Evolutionary conservation across 2,888 invertebrate species (phyloP).

Genomic region (Tipula lateralis): DNA sequence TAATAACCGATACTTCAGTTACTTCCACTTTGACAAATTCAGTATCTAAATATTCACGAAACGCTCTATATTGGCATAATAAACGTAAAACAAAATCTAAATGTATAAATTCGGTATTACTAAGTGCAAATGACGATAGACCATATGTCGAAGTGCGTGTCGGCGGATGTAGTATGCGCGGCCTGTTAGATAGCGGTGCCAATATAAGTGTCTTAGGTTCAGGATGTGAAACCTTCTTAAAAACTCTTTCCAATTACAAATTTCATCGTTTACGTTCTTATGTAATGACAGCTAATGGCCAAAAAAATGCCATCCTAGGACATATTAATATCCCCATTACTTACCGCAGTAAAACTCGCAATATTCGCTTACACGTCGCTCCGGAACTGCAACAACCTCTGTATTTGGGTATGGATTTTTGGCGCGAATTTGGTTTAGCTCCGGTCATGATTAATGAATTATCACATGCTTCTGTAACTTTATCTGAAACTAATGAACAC

Average conservation of each 20-base stretch:
- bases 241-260: background rate
- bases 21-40: too few relatives aligned
- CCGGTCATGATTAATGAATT: background rate
- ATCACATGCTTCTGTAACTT: too few relatives aligned
- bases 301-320: background rate
- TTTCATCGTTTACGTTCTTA: background rate
- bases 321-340: background rate
- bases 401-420: background rate
- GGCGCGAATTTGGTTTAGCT: background rate
- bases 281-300: background rate
- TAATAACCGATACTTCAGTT: too few relatives aligned
- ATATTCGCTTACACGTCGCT: background rate
- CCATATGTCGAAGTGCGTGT: background rate
- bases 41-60: too few relatives aligned
- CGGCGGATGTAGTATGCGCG: background rate
- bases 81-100: background rate
- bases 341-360: background rate
- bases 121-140: background rate
- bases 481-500: too few relatives aligned
- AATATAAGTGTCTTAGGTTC: background rate
- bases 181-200: background rate
- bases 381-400: background rate
- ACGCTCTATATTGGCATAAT: too few relatives aligned
- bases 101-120: background rate
- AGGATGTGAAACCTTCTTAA: background rate